These are phyloP conservation scores for Chloroceryle aenea DNA, from an alignment of 2,113 vertebrate species.

Conservation along the genomic window DNA sequence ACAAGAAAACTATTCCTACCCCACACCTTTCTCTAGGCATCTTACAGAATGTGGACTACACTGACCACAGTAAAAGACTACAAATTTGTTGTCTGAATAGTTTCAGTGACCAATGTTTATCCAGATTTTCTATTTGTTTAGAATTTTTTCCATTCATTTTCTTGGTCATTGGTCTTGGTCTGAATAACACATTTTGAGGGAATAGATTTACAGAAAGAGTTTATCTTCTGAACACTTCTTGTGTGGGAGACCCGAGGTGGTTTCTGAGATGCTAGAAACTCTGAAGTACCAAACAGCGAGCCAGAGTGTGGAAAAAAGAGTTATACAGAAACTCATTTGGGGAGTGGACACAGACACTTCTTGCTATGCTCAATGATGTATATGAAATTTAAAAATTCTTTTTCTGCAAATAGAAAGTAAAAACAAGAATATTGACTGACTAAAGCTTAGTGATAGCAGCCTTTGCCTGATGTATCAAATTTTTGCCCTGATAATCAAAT, in stretches of 20 bases:
- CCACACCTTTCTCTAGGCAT: neutral
- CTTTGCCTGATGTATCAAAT: neutral
- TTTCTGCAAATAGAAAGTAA: neutral
- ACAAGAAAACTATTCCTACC: neutral
- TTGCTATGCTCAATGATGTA: accelerated
- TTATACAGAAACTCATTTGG: neutral
- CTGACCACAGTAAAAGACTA: accelerated
- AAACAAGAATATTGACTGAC: neutral
- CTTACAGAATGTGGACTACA: accelerated
- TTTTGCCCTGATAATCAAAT: neutral
- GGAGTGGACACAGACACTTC: neutral
- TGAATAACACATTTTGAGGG: neutral
- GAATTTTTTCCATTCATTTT: neutral
- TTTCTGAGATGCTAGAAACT: neutral
- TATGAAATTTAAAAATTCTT: accelerated
- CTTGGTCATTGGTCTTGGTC: neutral
- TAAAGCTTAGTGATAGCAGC: neutral
- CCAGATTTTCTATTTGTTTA: neutral
- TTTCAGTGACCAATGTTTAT: neutral
- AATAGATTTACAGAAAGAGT: neutral
- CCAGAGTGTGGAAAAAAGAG: accelerated
- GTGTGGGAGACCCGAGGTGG: neutral
- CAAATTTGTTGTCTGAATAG: neutral
- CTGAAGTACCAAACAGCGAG: accelerated
- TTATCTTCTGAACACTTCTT: neutral